Base-by-base conservation (phyloP, 1,140 invertebrate species). In the Trichogramma pretiosum region DNA sequence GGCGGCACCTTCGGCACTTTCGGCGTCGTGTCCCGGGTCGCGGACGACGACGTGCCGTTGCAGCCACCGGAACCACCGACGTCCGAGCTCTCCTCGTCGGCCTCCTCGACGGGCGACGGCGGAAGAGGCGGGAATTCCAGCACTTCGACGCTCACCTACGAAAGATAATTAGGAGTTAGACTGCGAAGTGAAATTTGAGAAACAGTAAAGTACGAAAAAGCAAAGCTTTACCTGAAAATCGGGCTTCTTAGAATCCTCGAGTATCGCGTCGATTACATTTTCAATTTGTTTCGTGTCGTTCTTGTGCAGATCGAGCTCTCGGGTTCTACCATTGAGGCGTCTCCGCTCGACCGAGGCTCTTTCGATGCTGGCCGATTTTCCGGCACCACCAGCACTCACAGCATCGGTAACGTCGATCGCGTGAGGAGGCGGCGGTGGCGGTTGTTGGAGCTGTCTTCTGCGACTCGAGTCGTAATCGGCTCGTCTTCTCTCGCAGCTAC, bases 101-200 rank as follows among this genome's bases (percentile, higher is more conserved):
- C 81, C 62, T 85, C 83, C 61, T 85, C 82, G 0, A 86, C 82
- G 2, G 83, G 84, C 0, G 83, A 84, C 2, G 84, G 81, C 8
- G 85, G 85, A 30, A 88, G 64, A 22, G 86, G 85, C n/a, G 85
- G 84, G 52, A 87, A 87, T 49, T 84, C 84, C 13, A 77, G 51
- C 19, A 76, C 72, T 43, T 76, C 75, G 1, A 76, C 74, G 49
- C 68, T 71, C 3, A 76, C 72, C 60, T 80, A 72, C 4, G 73
- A 41, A 23, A 5, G 24, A 28, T 18, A 14, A 35, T 14, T 7
- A 35, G 5, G 17, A 35, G 14, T 40, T 17, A 37, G 17, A 11
- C 16, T 9, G 35, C 9, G 18, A 40, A 40, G 17, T 40, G 5
- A 4, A 40, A 28, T 28, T 28, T 11, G 11, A 28, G 24, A 28